phyloP scores from a whole-genome alignment of 2,797 vertebrate species.

The Macropus fuliginosus region DNA sequence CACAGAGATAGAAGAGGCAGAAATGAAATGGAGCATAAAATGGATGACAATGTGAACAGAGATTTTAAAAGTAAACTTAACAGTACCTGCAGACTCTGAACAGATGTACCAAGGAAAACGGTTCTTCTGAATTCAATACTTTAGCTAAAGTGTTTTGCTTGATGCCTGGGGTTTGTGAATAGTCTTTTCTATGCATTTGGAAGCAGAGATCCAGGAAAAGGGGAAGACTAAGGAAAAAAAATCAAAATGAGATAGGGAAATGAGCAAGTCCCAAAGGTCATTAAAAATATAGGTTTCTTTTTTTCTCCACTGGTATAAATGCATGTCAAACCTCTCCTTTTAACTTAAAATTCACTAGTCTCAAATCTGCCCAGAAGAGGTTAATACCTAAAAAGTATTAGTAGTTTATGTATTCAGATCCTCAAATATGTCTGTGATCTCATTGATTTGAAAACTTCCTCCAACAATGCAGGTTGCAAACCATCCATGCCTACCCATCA shows the following conservation, averaged over 20 bases:
- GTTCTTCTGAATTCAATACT: not conserved
- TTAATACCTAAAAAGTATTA: not conserved
- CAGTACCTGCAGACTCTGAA: not conserved
- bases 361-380: not conserved
- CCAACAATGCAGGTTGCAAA: not conserved
- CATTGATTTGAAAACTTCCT: not conserved
- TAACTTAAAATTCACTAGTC: not conserved
- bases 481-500: not conserved
- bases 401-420: no score
- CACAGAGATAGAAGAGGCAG: not conserved
- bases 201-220: not conserved
- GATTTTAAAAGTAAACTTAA: not conserved
- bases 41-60: not conserved
- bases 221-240: not conserved
- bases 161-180: not conserved
- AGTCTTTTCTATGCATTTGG: not conserved
- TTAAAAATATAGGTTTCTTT: not conserved
- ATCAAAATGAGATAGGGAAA: not conserved
- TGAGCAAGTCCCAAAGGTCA: not conserved
- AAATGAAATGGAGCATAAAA: not conserved
- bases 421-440: not conserved
- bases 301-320: not conserved
- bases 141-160: not conserved
- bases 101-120: not conserved
- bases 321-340: not conserved